phyloP scores from a whole-genome alignment of 2,797 vertebrate species.

The Tadarida brasiliensis region DNA sequence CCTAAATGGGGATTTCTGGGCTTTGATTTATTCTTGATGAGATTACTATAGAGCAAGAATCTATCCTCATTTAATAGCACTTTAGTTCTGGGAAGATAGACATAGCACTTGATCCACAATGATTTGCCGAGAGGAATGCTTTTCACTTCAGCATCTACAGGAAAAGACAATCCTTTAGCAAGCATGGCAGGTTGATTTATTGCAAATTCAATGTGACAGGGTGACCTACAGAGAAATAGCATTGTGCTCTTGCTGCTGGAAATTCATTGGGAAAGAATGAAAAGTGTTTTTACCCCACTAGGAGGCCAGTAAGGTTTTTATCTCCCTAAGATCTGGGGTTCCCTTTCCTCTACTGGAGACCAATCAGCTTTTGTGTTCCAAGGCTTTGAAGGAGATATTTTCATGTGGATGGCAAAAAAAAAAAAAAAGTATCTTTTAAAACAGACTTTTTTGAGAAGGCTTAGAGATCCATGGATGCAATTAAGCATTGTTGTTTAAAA shows the following conservation, averaged over 20 bases:
- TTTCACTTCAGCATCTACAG: constrained; percentile 48
- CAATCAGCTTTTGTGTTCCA: constrained; percentile 62
- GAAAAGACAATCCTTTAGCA: constrained; percentile 65
- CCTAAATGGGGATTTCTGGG: not conserved
- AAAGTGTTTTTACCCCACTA: constrained; percentile 54
- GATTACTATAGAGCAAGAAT: constrained; percentile 23
- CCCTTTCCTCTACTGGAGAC: constrained; percentile 5
- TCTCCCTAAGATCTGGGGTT: not conserved
- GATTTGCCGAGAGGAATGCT: constrained; percentile 59
- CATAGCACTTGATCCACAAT: not conserved
- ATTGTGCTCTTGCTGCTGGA: constrained; percentile 31
- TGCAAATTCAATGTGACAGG: constrained; percentile 58
- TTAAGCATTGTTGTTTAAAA: constrained; percentile 56
- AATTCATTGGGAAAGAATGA: constrained; percentile 47
- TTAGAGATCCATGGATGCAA: not conserved
- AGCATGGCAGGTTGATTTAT: constrained; percentile 57
- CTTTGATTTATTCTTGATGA: constrained; percentile 34
- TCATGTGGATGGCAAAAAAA: not conserved
- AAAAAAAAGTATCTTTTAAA: constrained; percentile 29
- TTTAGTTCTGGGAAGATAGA: constrained; percentile 25
- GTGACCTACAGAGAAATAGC: constrained; percentile 60
- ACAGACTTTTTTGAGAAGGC: constrained; percentile 17
- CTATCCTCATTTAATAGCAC: not conserved
- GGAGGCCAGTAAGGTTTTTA: constrained; percentile 6
- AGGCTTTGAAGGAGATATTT: constrained; percentile 51